phyloP scores from a whole-genome alignment of 2,797 vertebrate genomes.

The Glossophaga mutica region DNA sequence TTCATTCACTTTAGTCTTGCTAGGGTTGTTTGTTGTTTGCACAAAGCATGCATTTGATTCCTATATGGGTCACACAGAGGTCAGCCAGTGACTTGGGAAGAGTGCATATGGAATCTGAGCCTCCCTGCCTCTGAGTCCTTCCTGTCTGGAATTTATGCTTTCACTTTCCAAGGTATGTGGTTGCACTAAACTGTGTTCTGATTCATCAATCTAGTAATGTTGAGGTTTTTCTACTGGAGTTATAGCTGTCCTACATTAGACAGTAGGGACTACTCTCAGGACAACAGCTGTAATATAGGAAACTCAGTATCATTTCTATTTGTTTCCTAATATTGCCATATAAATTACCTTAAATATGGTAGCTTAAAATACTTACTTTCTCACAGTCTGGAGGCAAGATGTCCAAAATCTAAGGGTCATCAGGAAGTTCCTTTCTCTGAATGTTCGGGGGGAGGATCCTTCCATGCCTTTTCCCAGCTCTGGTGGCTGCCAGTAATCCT shows the following conservation, averaged over 20 bases:
- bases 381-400: background rate
- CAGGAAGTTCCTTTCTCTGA: background rate
- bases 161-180: background rate
- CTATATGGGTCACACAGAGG: background rate
- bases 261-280: background rate
- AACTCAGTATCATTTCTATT: background rate
- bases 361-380: background rate
- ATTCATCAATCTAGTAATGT: background rate
- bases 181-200: background rate
- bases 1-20: background rate
- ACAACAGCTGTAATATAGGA: background rate
- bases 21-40: background rate
- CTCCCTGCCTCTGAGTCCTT: background rate
- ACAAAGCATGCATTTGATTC: background rate
- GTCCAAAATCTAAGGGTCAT: background rate
- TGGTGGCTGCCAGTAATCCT: background rate
- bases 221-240: background rate
- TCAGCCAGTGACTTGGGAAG: background rate
- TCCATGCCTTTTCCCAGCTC: background rate
- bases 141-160: background rate
- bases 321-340: background rate
- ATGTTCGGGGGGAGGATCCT: background rate
- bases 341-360: background rate
- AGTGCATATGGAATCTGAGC: background rate
- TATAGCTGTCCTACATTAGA: background rate